Evolutionary conservation across 2,113 vertebrate genomes (phyloP).

Genomic region (Gallinago media): DNA sequence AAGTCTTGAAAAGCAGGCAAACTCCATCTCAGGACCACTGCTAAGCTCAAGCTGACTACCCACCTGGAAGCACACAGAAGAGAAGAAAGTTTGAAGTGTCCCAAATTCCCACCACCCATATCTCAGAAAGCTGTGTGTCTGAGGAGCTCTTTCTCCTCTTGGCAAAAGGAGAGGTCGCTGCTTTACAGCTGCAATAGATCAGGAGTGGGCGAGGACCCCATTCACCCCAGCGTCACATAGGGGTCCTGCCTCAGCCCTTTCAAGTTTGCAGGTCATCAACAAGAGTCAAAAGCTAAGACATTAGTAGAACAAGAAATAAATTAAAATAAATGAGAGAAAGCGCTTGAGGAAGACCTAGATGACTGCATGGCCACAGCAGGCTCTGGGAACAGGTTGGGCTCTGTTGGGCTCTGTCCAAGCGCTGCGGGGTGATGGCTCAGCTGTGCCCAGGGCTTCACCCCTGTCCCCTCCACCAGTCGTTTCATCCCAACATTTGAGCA

Average conservation of each 20-base stretch:
- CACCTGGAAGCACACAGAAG: neutral
- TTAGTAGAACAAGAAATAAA: neutral
- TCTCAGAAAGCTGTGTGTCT: rapidly evolving
- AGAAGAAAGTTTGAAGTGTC: neutral
- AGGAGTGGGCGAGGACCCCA: neutral
- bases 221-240: rapidly evolving
- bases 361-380: neutral
- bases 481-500: neutral
- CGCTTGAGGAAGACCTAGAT: neutral
- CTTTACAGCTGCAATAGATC: neutral
- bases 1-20: neutral
- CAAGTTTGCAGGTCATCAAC: neutral
- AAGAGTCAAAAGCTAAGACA: neutral
- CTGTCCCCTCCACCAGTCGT: neutral
- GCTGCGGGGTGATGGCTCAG: neutral
- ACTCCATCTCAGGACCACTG: neutral
- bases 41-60: neutral
- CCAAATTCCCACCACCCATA: neutral
- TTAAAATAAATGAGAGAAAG: neutral
- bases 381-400: neutral
- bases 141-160: neutral
- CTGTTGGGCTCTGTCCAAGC: neutral
- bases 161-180: neutral
- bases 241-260: neutral
- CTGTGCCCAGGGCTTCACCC: neutral